Percentiles rank a stretch among this genome's conserved stretches.
These are phyloP conservation scores for Pipistrellus kuhlii DNA, from an alignment of 2,797 vertebrate genomes.

Conservation along the genomic window DNA sequence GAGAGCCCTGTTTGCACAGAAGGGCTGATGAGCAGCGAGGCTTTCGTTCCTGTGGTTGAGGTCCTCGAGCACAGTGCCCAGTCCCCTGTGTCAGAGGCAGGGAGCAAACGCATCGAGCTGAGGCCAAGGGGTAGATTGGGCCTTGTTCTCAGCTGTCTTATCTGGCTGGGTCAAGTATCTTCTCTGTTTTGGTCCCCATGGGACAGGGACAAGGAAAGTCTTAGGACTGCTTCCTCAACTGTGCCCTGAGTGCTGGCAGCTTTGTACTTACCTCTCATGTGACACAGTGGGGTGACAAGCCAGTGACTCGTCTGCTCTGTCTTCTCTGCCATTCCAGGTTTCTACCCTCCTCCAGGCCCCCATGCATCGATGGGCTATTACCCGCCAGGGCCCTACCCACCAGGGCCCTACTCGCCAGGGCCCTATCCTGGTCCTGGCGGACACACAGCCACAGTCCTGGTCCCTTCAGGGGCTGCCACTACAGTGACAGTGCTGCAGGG, in stretches of 20 bases:
- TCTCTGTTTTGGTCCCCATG: not conserved
- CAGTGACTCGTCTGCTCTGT: not conserved
- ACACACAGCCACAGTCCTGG: constrained; percentile 94
- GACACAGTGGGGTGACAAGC: not conserved
- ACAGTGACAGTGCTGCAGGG: constrained; percentile 98
- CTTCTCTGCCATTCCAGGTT: constrained; percentile 81
- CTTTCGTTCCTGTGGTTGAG: not conserved
- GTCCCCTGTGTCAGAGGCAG: not conserved
- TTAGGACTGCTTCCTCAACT: not conserved
- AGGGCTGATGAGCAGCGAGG: not conserved
- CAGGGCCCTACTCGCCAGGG: constrained; percentile 87
- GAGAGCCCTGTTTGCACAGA: not conserved
- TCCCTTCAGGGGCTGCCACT: constrained; percentile 93
- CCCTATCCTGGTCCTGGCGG: constrained; percentile 91
- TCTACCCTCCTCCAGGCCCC: constrained; percentile 87
- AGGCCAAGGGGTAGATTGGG: not conserved
- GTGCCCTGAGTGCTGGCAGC: fast-evolving
- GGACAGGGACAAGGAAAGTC: not conserved
- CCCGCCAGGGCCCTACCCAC: constrained; percentile 61
- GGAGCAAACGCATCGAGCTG: not conserved
- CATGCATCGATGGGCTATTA: constrained; percentile 88
- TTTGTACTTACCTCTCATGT: not conserved
- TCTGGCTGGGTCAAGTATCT: not conserved
- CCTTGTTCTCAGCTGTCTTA: not conserved
- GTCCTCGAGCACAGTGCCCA: not conserved